Evolutionary conservation across 1,140 invertebrate species (phyloP), one percentile per base, ranked within the genome.

Genomic region (Teleogryllus occipitalis): DNA sequence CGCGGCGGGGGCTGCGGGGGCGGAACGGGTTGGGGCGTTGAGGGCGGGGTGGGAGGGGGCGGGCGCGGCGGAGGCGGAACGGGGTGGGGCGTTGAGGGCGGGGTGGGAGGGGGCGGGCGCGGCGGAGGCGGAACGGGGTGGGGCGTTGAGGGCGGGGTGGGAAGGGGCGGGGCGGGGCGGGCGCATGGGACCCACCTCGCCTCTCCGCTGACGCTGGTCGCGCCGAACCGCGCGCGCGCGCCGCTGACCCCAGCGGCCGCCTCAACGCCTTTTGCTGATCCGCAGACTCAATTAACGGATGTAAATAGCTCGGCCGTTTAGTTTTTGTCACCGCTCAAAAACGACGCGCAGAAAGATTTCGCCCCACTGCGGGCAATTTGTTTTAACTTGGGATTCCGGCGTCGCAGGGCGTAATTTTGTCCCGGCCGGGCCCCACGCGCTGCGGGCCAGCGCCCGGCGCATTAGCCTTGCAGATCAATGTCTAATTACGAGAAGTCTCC

Each of bases 261-360:
- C 54, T 18, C 10, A 65, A 7, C 54, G 18, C 10, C 54, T 10
- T 54, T 18, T 65, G 54, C 54, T 14, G 18, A 18, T 65, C 54
- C 54, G 54, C 54, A 65, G 54, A 65, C 54, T 65, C 54, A 65
- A 65, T 65, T 65, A 65, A 65, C 54, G 18, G 54, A 65, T 65
- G 54, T 65, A 65, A 65, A 65, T 65, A 65, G 54, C 54, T 65
- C 54, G 10, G 54, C 54, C 10, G 54, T 65, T 65, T 18, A 65
- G 54, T 65, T 65, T 65, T 65, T 65, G 54, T 65, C 54, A 65
- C 54, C 54, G 10, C 54, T 65, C 54, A 65, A 18, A 65, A 65
- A 65, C 54, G 54, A 39, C 54, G 10, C 54, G 0, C 54, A 65
- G 54, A 7, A 65, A 2, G 2, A 18, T 65, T 65, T 65, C 54